Conservation (phyloP, 2,797 vertebrate genomes). For the Botia kubotai region DNA sequence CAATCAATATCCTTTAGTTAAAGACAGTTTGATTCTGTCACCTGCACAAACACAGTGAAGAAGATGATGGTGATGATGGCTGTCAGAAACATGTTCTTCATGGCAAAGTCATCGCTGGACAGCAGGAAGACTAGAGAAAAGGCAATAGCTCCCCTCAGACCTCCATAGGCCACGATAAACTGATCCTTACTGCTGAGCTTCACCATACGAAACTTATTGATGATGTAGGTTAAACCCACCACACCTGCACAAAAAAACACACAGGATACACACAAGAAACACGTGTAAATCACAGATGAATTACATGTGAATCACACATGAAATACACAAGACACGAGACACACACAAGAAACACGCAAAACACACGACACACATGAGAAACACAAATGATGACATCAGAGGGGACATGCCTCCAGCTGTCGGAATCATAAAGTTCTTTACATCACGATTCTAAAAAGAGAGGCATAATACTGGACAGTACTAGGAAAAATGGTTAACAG, state of each 20-base stretch:
- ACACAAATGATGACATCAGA: too few relatives aligned
- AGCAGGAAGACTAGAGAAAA: conserved; percentile 86
- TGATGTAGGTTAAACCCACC: conserved; percentile 85
- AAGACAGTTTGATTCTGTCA: conserved; percentile 56
- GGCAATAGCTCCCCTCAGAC: conserved; percentile 87
- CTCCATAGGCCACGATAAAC: conserved; percentile 89
- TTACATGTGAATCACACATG: too few relatives aligned
- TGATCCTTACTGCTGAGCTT: conserved; percentile 90
- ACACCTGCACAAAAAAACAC: conserved; percentile 79
- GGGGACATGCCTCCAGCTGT: too few relatives aligned
- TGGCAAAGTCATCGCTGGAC: conserved; percentile 72
- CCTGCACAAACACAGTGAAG: conserved; percentile 91
- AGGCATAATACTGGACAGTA: too few relatives aligned
- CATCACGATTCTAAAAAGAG: too few relatives aligned
- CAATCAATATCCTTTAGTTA: not conserved
- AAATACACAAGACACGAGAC: too few relatives aligned
- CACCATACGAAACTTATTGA: conserved; percentile 90
- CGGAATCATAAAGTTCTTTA: too few relatives aligned
- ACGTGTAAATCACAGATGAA: too few relatives aligned
- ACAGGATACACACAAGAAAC: not conserved
- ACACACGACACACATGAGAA: too few relatives aligned
- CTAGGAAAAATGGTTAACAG: too few relatives aligned
- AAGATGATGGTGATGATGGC: conserved; percentile 88
- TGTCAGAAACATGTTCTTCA: conserved; percentile 79
- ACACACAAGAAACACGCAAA: too few relatives aligned